These are phyloP conservation scores for Zosterops lateralis DNA, from an alignment of 2,113 vertebrate genomes.

Conservation along the genomic window DNA sequence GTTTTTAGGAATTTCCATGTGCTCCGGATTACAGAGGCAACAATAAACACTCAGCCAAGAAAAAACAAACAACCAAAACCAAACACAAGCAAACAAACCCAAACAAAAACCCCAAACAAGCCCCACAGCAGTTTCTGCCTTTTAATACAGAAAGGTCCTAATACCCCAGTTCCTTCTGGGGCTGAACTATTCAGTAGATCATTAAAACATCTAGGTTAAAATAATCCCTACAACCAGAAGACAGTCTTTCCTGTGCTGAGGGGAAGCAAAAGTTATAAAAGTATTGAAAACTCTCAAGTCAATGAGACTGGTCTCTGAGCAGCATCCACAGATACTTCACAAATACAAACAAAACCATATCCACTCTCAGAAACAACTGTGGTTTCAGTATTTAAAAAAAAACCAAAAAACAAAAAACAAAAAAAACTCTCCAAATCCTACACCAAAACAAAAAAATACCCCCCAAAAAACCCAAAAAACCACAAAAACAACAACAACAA, in stretches of 20 bases:
- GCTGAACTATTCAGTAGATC: not conserved
- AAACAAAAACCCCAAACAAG: not conserved
- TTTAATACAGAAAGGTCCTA: not conserved
- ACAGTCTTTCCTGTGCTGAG: not conserved
- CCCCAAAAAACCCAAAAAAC: not conserved
- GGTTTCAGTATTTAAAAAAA: not conserved
- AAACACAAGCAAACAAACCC: not conserved
- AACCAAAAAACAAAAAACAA: too few relatives aligned
- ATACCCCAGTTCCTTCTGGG: not conserved
- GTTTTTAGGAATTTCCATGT: not conserved
- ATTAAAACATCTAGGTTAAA: not conserved
- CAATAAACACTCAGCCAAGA: not conserved
- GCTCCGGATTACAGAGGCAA: not conserved
- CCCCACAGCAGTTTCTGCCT: not conserved
- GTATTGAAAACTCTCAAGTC: not conserved
- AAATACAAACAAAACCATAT: not conserved
- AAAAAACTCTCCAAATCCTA: rapidly evolving
- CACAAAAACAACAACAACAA: too few relatives aligned
- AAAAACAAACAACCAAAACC: not conserved
- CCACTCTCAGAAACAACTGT: not conserved
- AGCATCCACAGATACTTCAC: not conserved
- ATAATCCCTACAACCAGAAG: not conserved
- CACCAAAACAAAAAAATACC: not conserved
- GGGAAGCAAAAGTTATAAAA: not conserved
- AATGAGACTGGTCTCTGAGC: not conserved